Evolutionary conservation across 2,797 vertebrate genomes (phyloP).

Genomic region (Muraenolepis orangiensis): DNA sequence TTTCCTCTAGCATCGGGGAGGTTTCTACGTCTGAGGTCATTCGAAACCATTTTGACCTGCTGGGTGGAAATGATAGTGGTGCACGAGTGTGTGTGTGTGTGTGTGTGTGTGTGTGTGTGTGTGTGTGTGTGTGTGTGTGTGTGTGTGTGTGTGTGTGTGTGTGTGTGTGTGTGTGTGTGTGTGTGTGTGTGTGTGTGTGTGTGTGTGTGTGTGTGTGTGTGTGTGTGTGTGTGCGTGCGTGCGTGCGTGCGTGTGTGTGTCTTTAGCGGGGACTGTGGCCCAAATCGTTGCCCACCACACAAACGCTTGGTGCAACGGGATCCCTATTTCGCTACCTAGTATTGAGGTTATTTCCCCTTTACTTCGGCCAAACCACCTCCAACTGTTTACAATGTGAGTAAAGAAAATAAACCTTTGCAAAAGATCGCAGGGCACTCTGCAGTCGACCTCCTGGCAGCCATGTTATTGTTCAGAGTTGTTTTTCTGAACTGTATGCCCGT

Average conservation of each 20-base stretch:
- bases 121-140: conserved; percentile 3
- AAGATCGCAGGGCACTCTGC: not conserved
- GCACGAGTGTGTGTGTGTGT: not conserved
- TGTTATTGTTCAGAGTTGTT: not conserved
- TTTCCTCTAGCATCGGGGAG: not conserved
- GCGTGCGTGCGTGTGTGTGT: too few relatives aligned
- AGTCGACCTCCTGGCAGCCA: not conserved
- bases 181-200: not conserved
- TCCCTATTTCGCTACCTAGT: not conserved
- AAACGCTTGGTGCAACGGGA: not conserved
- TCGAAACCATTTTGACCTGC: not conserved
- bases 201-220: too few relatives aligned
- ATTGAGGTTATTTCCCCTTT: not conserved
- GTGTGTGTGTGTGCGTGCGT: too few relatives aligned
- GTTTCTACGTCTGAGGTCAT: not conserved
- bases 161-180: conserved; percentile 5
- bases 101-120: not conserved
- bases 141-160: conserved; percentile 7
- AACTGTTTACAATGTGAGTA: not conserved
- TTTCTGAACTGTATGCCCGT: not conserved
- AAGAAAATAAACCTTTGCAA: not conserved
- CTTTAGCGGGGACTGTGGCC: too few relatives aligned
- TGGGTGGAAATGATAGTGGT: not conserved
- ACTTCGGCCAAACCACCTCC: not conserved
- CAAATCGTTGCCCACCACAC: not conserved